phyloP scores from a whole-genome alignment of 2,113 vertebrate species.

The Meleagris gallopavo region DNA sequence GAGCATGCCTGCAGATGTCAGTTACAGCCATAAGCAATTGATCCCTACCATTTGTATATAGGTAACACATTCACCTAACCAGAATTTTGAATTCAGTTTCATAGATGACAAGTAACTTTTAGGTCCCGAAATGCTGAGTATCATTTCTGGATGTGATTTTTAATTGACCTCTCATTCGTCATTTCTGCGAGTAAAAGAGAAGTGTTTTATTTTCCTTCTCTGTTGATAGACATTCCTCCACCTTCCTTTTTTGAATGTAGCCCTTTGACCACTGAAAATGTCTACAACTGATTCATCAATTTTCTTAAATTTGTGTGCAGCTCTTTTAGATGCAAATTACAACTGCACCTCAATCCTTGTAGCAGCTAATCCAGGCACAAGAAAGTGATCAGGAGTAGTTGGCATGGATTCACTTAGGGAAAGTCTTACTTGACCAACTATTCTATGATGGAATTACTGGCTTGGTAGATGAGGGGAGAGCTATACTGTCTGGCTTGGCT shows the following conservation, averaged over 20 bases:
- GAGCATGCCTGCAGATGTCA: neutral
- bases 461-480: neutral
- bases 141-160: neutral
- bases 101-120: neutral
- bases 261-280: neutral
- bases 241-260: neutral
- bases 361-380: neutral
- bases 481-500: neutral
- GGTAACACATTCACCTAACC: neutral
- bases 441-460: neutral
- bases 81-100: neutral
- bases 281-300: neutral
- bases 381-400: neutral
- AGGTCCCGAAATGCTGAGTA: neutral
- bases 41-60: neutral
- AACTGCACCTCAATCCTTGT: neutral
- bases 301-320: neutral
- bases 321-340: neutral
- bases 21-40: neutral
- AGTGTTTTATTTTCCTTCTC: neutral
- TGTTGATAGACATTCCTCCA: neutral
- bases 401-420: neutral
- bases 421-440: neutral
- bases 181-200: neutral
- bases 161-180: neutral